These are phyloP conservation scores for Halichoerus grypus DNA, from an alignment of 2,113 vertebrate genomes.

Conservation along the genomic window DNA sequence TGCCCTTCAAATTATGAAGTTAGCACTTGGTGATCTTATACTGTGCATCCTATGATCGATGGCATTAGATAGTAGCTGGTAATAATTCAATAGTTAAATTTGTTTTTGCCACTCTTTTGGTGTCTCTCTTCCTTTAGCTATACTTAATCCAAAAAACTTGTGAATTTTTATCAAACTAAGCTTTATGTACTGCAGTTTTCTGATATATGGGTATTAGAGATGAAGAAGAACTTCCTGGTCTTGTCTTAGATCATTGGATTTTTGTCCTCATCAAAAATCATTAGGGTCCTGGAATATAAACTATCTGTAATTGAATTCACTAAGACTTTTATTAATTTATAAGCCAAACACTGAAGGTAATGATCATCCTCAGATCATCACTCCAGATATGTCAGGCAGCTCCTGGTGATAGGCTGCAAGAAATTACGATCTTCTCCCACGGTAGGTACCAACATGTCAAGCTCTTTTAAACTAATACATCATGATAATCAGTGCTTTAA, in stretches of 20 bases:
- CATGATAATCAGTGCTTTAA: conserved; percentile 67
- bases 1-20: not conserved
- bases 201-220: not conserved
- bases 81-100: conserved; percentile 6
- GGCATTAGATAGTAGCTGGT: not conserved
- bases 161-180: not conserved
- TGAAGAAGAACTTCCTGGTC: not conserved
- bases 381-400: conserved; percentile 29
- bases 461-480: conserved; percentile 64
- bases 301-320: conserved; percentile 59
- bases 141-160: conserved; percentile 32
- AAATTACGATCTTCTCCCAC: conserved; percentile 57
- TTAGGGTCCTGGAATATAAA: not conserved
- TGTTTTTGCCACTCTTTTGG: not conserved
- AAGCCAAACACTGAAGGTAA: conserved; percentile 62
- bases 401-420: conserved; percentile 20
- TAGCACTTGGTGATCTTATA: not conserved
- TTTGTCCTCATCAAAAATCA: conserved; percentile 59
- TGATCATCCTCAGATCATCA: not conserved
- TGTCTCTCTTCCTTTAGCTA: not conserved
- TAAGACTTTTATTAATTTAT: conserved; percentile 66
- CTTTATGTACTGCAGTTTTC: not conserved
- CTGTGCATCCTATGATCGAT: not conserved
- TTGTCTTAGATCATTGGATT: conserved; percentile 7
- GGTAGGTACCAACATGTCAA: conserved; percentile 65